Base-by-base conservation (phyloP, 2,797 vertebrate species). In the Aulostomus chinensis region DNA sequence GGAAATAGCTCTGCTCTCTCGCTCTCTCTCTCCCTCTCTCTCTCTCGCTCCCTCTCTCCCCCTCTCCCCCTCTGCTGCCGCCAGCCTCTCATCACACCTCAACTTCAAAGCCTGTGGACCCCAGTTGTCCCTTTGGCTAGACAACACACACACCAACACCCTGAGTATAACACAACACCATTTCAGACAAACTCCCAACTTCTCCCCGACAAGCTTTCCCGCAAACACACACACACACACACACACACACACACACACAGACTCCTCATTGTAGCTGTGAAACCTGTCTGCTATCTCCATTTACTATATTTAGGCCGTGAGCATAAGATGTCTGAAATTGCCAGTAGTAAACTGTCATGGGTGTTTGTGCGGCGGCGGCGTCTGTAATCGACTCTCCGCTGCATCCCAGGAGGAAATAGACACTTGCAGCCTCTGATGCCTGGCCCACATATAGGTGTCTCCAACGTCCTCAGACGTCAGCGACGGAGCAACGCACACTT, bases 231-330 rank as follows among this genome's bases (percentile, higher is more conserved):
- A n/a, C 47, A 40, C 41, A 37, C 35, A 37, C 21, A 13, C 42
- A 49, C 55, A 40, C 39, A 17, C 41, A 13, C 33, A 7, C 30
- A 46, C 33, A 42, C 65, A 37, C 60, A 6, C 1, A 35, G 54
- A 62, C 62, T 73, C 37, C 72, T 74, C 72, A 38, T 60, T 31
- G 55, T 39, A 48, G 70, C 81, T 20, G 52, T 60, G 74, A 73
- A 85, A 80, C 82, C 76, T 78, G 85, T 81, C 76, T 76, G 73
- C 80, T 80, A 81, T 85, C 85, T 87, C 81, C 74, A 73, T 86
- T 85, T 84, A 65, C 85, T 88, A 89, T 89, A 86, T 89, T 84
- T 86, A 88, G 84, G 76, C 83, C 50, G 35, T 46, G 78, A 87
- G 85, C 82, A 58, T 68, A 81, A 80, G 74, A 85, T 83, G 85